Evolutionary conservation across 2,797 vertebrate species (phyloP), one percentile per base, ranked within the genome.

Genomic region (Tangara arthus): DNA sequence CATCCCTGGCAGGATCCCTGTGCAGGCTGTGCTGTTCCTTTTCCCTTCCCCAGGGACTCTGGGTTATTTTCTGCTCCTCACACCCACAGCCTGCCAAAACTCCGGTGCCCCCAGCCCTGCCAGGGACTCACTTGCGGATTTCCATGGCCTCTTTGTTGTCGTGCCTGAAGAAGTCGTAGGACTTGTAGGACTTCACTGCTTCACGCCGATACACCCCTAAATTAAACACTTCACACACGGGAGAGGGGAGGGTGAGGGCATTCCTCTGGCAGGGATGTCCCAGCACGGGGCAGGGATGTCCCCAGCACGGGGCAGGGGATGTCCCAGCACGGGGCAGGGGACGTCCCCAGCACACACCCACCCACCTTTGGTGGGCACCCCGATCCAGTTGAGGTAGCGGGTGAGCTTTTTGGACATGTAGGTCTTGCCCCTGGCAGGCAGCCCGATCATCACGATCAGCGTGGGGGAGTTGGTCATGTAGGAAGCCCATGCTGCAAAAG

Each of bases 321-420:
- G 6, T 1, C 24, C n/a, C n/a, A n/a, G n/a, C n/a, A n/a, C n/a
- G n/a, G n/a, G n/a, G n/a, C n/a, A n/a, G n/a, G n/a, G n/a, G n/a
- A n/a, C n/a, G n/a, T n/a, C n/a, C n/a, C n/a, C n/a, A n/a, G n/a
- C 15, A 0, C 16, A 0, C 5, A 2, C 35, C 2, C 80, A 32
- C 83, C 8, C 95, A 99, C 99, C 99, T 99, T 99, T 99, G 44
- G 99, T 99, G 82, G 99, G 99, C 82, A 99, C 99, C 56, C 99
- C 99, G 39, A 99, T 99, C 99, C 99, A 99, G 97, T 99, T 99
- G 97, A 99, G 99, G 97, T 99, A 99, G 66, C 99, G 99, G 2
- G 99, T 99, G 95, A 99, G 98, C 91, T 99, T 99, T 98, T 99
- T 99, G 47, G 99, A 99, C 97, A 99, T 98, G 41, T 99, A 99